Conservation (phyloP, 2,888 invertebrate species). For the Hybos culiciformis region DNA sequence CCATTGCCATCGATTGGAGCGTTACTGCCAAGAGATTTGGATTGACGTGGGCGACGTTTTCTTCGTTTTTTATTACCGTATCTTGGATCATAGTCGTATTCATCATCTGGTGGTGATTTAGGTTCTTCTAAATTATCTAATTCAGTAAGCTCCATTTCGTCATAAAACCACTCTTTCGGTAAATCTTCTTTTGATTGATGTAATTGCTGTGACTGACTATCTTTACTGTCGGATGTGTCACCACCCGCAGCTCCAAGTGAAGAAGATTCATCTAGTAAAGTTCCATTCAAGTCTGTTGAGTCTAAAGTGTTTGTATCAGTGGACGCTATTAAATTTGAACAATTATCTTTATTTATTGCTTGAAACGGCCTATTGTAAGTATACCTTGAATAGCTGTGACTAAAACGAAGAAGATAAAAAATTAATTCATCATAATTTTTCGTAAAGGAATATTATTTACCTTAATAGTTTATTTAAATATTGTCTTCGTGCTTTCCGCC, state of each 20-base stretch:
- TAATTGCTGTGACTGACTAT: constrained; percentile 59
- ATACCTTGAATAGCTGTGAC: constrained; percentile 3
- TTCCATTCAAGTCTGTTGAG: constrained; percentile 32
- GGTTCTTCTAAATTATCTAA: constrained; percentile 85
- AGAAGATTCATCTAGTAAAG: constrained; percentile 33
- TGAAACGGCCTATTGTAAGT: constrained; percentile 30
- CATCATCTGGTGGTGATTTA: constrained; percentile 81
- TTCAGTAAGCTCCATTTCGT: constrained; percentile 78
- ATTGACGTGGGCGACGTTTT: constrained; percentile 33
- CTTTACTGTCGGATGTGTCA: constrained; percentile 56
- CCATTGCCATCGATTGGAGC: constrained; percentile 14
- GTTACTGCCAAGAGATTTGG: constrained; percentile 29
- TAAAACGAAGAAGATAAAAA: not conserved
- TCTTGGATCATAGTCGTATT: constrained; percentile 70
- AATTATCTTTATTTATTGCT: constrained; percentile 29
- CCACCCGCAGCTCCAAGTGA: constrained; percentile 34
- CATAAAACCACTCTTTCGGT: constrained; percentile 80
- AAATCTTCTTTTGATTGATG: constrained; percentile 55
- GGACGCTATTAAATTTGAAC: constrained; percentile 8
- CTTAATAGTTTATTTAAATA: constrained; percentile 47
- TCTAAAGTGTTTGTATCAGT: constrained; percentile 16
- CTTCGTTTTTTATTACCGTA: constrained; percentile 35
- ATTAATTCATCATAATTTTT: not conserved
- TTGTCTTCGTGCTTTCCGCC: constrained; percentile 82
- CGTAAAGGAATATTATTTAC: constrained; percentile 17